Evolutionary conservation across 1,140 invertebrate genomes (phyloP).

Genomic region (Drosophila kurseongensis): DNA sequence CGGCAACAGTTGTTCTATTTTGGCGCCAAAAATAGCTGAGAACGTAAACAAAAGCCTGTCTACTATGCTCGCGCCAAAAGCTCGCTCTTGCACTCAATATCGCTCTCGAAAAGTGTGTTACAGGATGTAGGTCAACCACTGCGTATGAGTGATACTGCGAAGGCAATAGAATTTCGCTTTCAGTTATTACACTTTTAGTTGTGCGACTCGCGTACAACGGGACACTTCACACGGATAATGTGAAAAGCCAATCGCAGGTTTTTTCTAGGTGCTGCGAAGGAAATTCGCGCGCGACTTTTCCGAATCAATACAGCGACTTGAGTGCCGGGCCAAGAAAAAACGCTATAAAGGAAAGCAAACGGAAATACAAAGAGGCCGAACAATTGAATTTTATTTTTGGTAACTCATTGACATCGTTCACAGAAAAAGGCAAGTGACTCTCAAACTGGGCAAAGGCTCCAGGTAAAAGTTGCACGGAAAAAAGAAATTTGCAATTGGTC

Average conservation of each 20-base stretch:
- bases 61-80: conserved; percentile 14
- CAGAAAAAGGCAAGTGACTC: conserved; percentile 32
- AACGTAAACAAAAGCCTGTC: conserved; percentile 60
- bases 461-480: conserved; percentile 4
- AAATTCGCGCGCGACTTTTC: conserved; percentile 62
- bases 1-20: conserved; percentile 76
- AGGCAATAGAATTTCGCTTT: conserved; percentile 22
- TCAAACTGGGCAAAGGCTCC: conserved; percentile 20
- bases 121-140: conserved; percentile 70
- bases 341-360: conserved; percentile 23
- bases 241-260: conserved; percentile 5
- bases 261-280: conserved; percentile 9
- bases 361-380: conserved; percentile 16
- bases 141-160: conserved; percentile 67
- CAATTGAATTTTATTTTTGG: conserved; percentile 61
- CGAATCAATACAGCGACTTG: conserved; percentile 51
- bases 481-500: not conserved
- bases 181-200: conserved; percentile 52
- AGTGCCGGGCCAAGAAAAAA: conserved; percentile 9
- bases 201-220: conserved; percentile 53
- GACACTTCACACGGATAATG: conserved; percentile 27
- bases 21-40: conserved; percentile 77
- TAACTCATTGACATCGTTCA: conserved; percentile 40
- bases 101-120: not conserved
- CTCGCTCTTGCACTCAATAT: conserved; percentile 39